Conservation (phyloP, 2,113 vertebrate genomes). For the Zosterops hypoxanthus region DNA sequence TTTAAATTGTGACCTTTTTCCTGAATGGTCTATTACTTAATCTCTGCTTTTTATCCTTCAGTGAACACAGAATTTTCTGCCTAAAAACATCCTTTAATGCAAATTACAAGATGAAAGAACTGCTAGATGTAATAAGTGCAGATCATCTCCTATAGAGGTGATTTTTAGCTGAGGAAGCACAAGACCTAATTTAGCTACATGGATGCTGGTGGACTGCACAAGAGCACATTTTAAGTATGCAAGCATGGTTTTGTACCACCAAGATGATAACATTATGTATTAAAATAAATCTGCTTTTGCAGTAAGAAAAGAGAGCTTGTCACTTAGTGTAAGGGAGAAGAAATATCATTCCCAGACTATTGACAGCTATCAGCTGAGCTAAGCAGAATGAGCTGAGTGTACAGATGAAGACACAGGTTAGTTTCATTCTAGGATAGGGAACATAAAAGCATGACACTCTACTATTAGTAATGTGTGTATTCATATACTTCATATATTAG, state of each 20-base stretch:
- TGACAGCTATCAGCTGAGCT: background rate
- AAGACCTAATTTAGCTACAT: constrained; percentile 43
- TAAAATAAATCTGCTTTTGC: background rate
- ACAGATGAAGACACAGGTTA: background rate
- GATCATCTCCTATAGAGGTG: constrained; percentile 78
- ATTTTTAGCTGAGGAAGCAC: constrained; percentile 70
- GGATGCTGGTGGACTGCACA: constrained; percentile 7
- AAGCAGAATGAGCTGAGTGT: background rate
- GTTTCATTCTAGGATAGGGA: background rate
- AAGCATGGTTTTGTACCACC: constrained; percentile 8
- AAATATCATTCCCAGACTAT: background rate
- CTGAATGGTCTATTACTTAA: constrained; percentile 70
- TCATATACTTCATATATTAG: background rate
- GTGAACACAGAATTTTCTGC: constrained; percentile 72
- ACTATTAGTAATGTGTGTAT: background rate
- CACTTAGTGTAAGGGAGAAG: background rate
- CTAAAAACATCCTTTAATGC: constrained; percentile 82
- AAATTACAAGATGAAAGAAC: constrained; percentile 80
- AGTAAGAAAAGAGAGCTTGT: background rate
- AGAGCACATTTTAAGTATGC: constrained; percentile 18
- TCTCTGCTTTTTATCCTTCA: constrained; percentile 72
- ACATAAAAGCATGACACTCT: background rate
- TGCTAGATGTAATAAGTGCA: constrained; percentile 79
- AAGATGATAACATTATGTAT: background rate
- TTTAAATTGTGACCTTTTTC: constrained; percentile 33